Percentiles rank a stretch among this genome's conserved stretches.
These are phyloP conservation scores for Sicus ferrugineus DNA, from an alignment of 2,888 invertebrate species.

Conservation along the genomic window DNA sequence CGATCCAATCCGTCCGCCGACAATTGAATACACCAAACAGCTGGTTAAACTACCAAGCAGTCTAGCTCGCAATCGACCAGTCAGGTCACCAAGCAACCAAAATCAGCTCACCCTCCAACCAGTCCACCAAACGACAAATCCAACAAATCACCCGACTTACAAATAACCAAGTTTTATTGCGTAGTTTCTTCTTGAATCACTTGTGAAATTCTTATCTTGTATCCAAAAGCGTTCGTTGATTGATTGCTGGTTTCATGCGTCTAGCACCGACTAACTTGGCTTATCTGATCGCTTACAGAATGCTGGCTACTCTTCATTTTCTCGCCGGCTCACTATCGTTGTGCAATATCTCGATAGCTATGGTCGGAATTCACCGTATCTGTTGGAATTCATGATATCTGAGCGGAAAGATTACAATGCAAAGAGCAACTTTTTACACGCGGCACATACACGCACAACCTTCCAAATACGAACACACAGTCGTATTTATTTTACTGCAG, in stretches of 20 bases:
- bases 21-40: too few relatives aligned
- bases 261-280: not conserved
- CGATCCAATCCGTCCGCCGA: too few relatives aligned
- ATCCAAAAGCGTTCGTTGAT: not conserved
- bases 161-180: too few relatives aligned
- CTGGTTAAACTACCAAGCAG: too few relatives aligned
- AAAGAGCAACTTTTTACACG: slow-evolving; percentile 42
- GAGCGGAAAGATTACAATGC: slow-evolving; percentile 53
- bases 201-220: not conserved
- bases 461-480: not conserved
- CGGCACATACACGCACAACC: not conserved
- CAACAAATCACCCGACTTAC: too few relatives aligned
- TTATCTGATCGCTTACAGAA: not conserved
- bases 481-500: not conserved
- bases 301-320: not conserved
- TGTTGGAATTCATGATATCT: slow-evolving; percentile 48
- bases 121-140: too few relatives aligned
- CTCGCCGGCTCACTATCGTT: slow-evolving; percentile 41
- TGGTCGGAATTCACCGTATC: too few relatives aligned
- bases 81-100: too few relatives aligned
- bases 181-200: too few relatives aligned
- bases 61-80: too few relatives aligned
- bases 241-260: not conserved
- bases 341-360: slow-evolving; percentile 46
- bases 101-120: too few relatives aligned